These are phyloP conservation scores for Orthonevra nobilis DNA, from an alignment of 2,888 invertebrate genomes.

Conservation along the genomic window DNA sequence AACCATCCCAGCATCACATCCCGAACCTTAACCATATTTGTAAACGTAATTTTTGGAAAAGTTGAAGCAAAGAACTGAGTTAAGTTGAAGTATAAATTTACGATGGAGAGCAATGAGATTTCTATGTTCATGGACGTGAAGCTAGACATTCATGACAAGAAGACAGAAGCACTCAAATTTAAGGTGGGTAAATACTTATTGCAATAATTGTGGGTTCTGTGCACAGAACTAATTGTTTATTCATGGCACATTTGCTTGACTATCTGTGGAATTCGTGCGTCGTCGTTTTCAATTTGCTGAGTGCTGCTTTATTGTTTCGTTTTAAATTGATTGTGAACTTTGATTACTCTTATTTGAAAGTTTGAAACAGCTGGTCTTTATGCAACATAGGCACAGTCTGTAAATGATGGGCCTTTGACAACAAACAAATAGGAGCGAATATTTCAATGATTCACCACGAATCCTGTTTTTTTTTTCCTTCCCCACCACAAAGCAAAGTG, in stretches of 20 bases:
- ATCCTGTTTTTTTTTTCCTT: too few species aligned
- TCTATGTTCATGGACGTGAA: constrained; percentile 79
- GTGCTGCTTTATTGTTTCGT: too few species aligned
- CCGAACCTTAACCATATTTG: too few species aligned
- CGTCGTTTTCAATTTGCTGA: not conserved
- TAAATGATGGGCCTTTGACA: too few species aligned
- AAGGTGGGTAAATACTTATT: constrained; percentile 71
- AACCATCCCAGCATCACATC: not conserved
- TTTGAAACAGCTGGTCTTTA: not conserved
- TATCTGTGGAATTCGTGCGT: constrained; percentile 47
- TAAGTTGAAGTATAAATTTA: not conserved
- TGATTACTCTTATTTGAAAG: not conserved
- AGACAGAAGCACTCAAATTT: constrained; percentile 76
- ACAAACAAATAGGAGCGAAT: too few species aligned
- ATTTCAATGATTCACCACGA: too few species aligned
- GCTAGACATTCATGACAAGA: constrained; percentile 78
- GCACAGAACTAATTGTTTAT: constrained; percentile 24
- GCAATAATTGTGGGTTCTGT: not conserved
- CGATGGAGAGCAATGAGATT: constrained; percentile 79
- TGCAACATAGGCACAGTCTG: too few species aligned
- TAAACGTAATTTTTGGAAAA: too few species aligned
- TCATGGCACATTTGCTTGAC: constrained; percentile 20
- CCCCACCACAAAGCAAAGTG: too few species aligned
- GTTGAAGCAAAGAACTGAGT: not conserved
- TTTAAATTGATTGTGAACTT: too few species aligned